phyloP scores from a whole-genome alignment of 2,888 invertebrate genomes.

The Spialia ferax region DNA sequence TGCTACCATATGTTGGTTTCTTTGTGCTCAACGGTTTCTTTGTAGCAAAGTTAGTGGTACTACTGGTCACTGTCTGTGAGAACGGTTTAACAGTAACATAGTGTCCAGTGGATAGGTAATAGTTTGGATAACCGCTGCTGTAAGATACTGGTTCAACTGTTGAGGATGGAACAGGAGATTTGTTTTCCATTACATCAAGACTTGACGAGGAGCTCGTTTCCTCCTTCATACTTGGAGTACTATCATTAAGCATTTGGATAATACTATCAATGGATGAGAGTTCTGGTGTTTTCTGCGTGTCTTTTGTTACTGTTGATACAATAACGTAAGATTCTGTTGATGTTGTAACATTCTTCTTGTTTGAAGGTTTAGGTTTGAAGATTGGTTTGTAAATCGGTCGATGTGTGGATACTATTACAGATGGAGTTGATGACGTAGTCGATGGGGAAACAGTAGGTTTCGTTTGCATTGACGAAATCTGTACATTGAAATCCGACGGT shows the following conservation, averaged over 20 bases:
- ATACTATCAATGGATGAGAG: slow-evolving; percentile 85
- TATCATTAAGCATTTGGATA: slow-evolving; percentile 88
- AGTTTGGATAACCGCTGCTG: slow-evolving; percentile 66
- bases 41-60: slow-evolving; percentile 52
- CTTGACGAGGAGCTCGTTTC: slow-evolving; percentile 67
- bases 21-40: slow-evolving; percentile 59
- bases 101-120: slow-evolving; percentile 71
- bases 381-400: slow-evolving; percentile 79
- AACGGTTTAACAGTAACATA: slow-evolving; percentile 75
- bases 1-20: slow-evolving; percentile 59
- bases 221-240: slow-evolving; percentile 73
- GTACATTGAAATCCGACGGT: slow-evolving; percentile 82
- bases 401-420: slow-evolving; percentile 73
- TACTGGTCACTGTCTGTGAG: slow-evolving; percentile 40
- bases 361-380: slow-evolving; percentile 84
- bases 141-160: slow-evolving; percentile 64
- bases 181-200: slow-evolving; percentile 66
- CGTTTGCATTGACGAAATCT: slow-evolving; percentile 80
- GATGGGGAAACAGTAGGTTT: slow-evolving; percentile 72
- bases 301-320: slow-evolving; percentile 86
- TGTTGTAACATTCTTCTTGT: slow-evolving; percentile 53
- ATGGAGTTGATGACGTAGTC: slow-evolving; percentile 61
- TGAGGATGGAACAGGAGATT: slow-evolving; percentile 66
- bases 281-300: slow-evolving; percentile 71
- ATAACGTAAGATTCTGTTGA: slow-evolving; percentile 85